Conservation (phyloP, 2,888 invertebrate species). For the Morpho helenor region DNA sequence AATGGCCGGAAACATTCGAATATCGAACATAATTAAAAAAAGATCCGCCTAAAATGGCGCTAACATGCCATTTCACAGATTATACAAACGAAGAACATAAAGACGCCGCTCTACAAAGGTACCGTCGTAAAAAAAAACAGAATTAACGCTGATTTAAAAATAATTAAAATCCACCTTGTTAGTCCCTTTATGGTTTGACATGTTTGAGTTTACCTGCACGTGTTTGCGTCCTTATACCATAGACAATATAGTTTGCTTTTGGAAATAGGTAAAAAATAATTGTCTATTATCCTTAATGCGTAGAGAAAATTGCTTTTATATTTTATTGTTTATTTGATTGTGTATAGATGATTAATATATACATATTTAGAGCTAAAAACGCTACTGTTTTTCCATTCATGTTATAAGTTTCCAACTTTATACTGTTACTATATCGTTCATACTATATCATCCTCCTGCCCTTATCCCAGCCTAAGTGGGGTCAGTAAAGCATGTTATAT, state of each 20-base stretch:
- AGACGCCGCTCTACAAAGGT: slow-evolving; percentile 55
- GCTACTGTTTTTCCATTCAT: slow-evolving; percentile 15
- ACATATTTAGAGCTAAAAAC: slow-evolving; percentile 1
- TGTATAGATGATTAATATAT: slow-evolving; percentile 28
- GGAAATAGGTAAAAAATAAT: slow-evolving; percentile 1
- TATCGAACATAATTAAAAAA: slow-evolving; percentile 62
- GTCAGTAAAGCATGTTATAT: too few relatives aligned
- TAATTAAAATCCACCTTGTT: slow-evolving; percentile 76
- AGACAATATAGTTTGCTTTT: slow-evolving; percentile 15
- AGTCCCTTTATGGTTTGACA: slow-evolving; percentile 33
- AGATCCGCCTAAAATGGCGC: slow-evolving; percentile 57
- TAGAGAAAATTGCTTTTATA: slow-evolving; percentile 49
- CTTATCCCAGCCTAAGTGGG: too few relatives aligned
- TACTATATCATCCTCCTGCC: not conserved
- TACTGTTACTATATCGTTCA: not conserved
- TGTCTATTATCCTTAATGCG: slow-evolving; percentile 12
- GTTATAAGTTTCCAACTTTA: not conserved
- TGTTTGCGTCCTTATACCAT: slow-evolving; percentile 5
- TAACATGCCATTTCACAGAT: slow-evolving; percentile 76
- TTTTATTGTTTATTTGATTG: slow-evolving; percentile 72
- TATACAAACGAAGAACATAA: slow-evolving; percentile 60
- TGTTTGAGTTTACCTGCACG: slow-evolving; percentile 16
- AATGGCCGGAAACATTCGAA: slow-evolving; percentile 59
- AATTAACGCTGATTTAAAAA: slow-evolving; percentile 71
- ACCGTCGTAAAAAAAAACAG: slow-evolving; percentile 60